Percentiles rank a stretch among this genome's conserved stretches.
phyloP scores from a whole-genome alignment of 1,140 invertebrate genomes.

The Pseudomyrmex cubaensis region DNA sequence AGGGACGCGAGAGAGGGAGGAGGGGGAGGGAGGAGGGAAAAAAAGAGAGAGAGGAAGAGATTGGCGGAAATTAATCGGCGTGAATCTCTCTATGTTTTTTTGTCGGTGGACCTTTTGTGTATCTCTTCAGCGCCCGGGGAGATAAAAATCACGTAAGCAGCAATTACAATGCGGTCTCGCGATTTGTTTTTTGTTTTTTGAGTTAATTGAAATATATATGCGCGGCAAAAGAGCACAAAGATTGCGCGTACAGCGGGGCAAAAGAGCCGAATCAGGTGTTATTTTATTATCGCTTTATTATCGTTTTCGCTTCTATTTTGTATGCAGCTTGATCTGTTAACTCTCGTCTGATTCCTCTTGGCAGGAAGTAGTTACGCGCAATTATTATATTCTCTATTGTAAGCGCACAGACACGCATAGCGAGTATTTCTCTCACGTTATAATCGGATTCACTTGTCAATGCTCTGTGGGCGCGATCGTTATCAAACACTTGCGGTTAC shows the following conservation, averaged over 20 bases:
- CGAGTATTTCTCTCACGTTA: not conserved
- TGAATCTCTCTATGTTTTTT: conserved; percentile 54
- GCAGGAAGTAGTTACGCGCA: conserved; percentile 6
- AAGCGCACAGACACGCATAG: no score
- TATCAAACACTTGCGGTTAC: not conserved
- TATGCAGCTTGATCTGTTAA: conserved; percentile 19
- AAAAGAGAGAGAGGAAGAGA: not conserved
- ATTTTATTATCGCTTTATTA: conserved; percentile 38
- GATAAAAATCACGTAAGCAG: conserved; percentile 57
- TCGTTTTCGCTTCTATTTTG: conserved; percentile 18
- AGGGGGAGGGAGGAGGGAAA: not conserved
- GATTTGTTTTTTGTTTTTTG: not conserved
- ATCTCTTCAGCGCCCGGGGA: conserved; percentile 12
- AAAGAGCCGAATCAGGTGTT: conserved; percentile 31
- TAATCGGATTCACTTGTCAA: conserved; percentile 22
- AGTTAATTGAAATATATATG: conserved; percentile 9
- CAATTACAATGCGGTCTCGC: conserved; percentile 32
- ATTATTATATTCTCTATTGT: conserved; percentile 6
- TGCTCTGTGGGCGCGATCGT: not conserved
- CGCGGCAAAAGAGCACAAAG: not conserved
- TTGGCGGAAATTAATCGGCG: conserved; percentile 67
- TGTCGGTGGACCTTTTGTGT: conserved; percentile 9
- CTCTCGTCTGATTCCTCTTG: not conserved
- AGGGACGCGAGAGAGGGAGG: not conserved
- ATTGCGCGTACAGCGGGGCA: not conserved